Conservation (phyloP, 2,888 invertebrate species). For the Trachelus iudaicus region DNA sequence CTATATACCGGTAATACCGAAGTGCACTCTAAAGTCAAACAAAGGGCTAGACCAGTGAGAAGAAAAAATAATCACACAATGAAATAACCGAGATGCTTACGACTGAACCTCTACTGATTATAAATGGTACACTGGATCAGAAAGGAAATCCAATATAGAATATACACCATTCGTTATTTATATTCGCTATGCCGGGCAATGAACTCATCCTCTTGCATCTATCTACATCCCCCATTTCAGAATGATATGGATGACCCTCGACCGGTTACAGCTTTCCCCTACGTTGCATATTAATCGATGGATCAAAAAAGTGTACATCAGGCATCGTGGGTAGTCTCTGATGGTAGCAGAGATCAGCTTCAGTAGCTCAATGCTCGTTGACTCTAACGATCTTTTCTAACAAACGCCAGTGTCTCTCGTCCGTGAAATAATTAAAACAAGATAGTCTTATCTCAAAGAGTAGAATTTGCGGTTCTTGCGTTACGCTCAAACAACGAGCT, state of each 20-base stretch:
- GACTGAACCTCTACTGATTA: background rate
- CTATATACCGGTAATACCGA: background rate
- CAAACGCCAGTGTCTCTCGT: background rate
- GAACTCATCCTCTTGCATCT: background rate
- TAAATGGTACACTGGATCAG: background rate
- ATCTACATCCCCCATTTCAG: background rate
- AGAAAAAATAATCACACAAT: background rate
- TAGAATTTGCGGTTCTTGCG: background rate
- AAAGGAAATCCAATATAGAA: background rate
- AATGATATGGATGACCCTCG: background rate
- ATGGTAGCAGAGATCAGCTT: background rate
- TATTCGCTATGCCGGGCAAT: background rate
- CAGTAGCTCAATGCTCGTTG: background rate
- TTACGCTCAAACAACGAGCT: background rate
- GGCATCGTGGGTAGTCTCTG: background rate
- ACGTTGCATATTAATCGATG: background rate
- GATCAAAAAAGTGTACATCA: background rate
- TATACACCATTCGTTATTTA: background rate
- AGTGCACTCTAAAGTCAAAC: background rate
- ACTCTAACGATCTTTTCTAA: background rate
- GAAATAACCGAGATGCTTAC: background rate
- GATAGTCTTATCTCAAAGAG: conserved; percentile 1
- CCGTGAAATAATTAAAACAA: background rate
- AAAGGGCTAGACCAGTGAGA: background rate
- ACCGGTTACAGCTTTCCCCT: background rate